These are phyloP conservation scores for Channa maculata DNA, from an alignment of 2,113 vertebrate genomes.

Conservation along the genomic window DNA sequence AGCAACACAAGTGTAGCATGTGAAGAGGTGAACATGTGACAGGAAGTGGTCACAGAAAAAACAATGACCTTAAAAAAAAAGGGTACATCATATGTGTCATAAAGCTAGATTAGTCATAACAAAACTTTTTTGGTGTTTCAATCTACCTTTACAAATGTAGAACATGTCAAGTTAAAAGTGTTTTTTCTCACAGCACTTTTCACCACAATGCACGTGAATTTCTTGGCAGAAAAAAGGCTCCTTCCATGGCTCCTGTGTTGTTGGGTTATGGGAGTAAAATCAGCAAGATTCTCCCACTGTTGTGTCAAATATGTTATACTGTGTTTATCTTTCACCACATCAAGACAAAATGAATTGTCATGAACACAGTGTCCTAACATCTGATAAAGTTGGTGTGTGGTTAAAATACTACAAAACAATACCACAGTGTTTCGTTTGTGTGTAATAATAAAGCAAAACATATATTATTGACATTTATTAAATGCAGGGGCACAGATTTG, in stretches of 20 bases:
- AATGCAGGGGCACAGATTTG: too few relatives aligned
- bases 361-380: neutral
- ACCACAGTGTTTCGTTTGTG: neutral
- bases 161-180: constrained; percentile 15
- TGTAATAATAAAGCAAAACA: neutral
- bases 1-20: neutral
- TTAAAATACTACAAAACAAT: neutral
- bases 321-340: constrained; percentile 9
- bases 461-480: neutral
- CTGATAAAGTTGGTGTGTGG: constrained; percentile 19
- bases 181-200: constrained; percentile 6
- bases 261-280: neutral
- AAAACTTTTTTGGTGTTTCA: constrained; percentile 20
- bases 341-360: neutral
- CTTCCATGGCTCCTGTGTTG: neutral
- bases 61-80: constrained; percentile 49
- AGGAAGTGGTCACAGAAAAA: constrained; percentile 61
- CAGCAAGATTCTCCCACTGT: neutral
- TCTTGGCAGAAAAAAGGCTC: neutral
- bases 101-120: constrained; percentile 49
- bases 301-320: neutral
- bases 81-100: neutral
- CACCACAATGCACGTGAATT: neutral
- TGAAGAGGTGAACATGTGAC: constrained; percentile 5
- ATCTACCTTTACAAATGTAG: neutral